phyloP scores from a whole-genome alignment of 2,888 invertebrate species.

The Ophion costatus region DNA sequence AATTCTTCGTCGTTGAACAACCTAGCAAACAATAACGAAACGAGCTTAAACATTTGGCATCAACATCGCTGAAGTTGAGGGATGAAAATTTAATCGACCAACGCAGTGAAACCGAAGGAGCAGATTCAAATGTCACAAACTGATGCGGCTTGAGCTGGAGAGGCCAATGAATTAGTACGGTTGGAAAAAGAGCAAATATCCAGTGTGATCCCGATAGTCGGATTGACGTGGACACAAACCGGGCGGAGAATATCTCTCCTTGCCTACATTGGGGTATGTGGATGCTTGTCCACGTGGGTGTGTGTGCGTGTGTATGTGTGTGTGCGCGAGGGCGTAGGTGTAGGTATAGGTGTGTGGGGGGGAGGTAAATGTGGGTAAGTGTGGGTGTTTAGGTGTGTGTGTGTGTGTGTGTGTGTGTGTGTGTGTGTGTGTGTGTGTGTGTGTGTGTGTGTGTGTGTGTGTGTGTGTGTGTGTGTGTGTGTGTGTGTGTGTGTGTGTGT shows the following conservation, averaged over 20 bases:
- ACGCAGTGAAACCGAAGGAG: conserved; percentile 16
- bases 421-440: not conserved
- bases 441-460: not conserved
- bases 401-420: not conserved
- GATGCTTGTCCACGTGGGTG: not conserved
- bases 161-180: conserved; percentile 10
- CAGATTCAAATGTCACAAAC: conserved; percentile 11
- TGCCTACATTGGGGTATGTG: not conserved
- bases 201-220: conserved; percentile 40
- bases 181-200: conserved; percentile 19
- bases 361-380: no score
- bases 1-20: no score
- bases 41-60: not conserved
- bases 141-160: conserved; percentile 2
- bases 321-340: not conserved
- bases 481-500: not conserved
- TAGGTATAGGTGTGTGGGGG: no score
- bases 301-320: not conserved
- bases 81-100: conserved; percentile 24
- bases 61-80: not conserved
- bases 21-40: not conserved
- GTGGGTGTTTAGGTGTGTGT: not conserved
- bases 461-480: not conserved
- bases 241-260: conserved; percentile 12
- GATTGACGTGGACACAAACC: conserved; percentile 37